Base-by-base conservation (phyloP, 2,888 invertebrate species). In the Brachyopa scutellaris region DNA sequence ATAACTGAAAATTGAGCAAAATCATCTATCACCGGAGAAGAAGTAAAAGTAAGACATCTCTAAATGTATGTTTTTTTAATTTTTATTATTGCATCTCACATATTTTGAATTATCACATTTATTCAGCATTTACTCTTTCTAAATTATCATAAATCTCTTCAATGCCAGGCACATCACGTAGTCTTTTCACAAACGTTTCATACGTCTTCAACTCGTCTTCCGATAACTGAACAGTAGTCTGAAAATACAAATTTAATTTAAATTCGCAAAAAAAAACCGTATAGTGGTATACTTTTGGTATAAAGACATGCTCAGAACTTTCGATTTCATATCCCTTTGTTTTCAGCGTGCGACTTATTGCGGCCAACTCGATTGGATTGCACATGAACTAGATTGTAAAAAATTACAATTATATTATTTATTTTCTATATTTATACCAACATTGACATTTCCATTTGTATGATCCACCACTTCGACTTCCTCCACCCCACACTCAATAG, bases 401-500 rank as follows among this genome's bases (percentile, higher is more conserved):
- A 17, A 11, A 4, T 13, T 31, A 19, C 7, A 23, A n/a, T n/a
- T n/a, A n/a, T n/a, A n/a, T n/a, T n/a, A n/a, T n/a, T n/a, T n/a
- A n/a, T n/a, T n/a, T n/a, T 45, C 1, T 11, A 4, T 36, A 3
- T 3, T 11, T 4, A 17, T n/a, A 84, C 84, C 77, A 80, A 89
- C 90, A 73, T 88, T 88, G 0, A 90, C 87, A 8, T 62, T 7
- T 36, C 88, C 88, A 23, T 88, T 89, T 2, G 89, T 86, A 0
- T 89, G 87, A 42, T 92, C 90, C 0, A 91, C 72, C 62, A 93
- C 87, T 85, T 91, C 91, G 2, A 95, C 93, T 80, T 95, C 95
- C 88, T 95, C 94, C 0, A 94, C 94, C 0, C 93, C 94, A 15
- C 91, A 91, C 85, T 92, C 92, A 84, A 95, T 95, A 0, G 95